Conservation (phyloP, 2,888 invertebrate species). For the Oscheius sp. region DNA sequence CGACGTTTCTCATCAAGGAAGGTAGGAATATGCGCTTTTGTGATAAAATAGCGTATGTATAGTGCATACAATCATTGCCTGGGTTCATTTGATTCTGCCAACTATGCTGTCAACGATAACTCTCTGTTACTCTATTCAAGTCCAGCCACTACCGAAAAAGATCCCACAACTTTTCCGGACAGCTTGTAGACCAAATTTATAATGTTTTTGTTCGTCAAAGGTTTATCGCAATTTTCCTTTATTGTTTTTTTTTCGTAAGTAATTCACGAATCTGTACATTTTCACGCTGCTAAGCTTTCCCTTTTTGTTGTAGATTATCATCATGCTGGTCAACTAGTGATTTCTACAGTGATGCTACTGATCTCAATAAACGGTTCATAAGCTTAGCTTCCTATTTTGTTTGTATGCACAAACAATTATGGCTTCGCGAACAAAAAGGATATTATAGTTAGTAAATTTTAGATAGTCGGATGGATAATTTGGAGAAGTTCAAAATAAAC, state of each 20-base stretch:
- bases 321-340: neutral
- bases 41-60: neutral
- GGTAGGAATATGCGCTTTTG: neutral
- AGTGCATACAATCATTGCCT: conserved; percentile 13
- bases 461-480: neutral
- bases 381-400: neutral
- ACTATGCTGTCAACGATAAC: conserved; percentile 50
- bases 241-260: neutral
- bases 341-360: neutral
- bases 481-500: conserved; percentile 1
- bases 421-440: no score
- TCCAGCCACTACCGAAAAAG: no score
- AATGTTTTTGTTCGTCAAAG: neutral
- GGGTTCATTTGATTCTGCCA: conserved; percentile 34
- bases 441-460: no score
- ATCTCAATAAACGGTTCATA: conserved; percentile 3
- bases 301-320: neutral
- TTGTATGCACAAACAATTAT: neutral
- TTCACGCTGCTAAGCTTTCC: neutral
- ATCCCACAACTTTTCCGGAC: conserved; percentile 20
- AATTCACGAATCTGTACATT: neutral
- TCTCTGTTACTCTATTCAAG: conserved; percentile 30
- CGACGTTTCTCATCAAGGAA: conserved; percentile 18
- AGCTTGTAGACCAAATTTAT: neutral
- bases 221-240: no score